A percentile compares a stretch with the other conserved stretches of the same genome.
These are phyloP conservation scores for Oscheius sp. DNA, from an alignment of 2,888 invertebrate genomes.

Conservation along the genomic window DNA sequence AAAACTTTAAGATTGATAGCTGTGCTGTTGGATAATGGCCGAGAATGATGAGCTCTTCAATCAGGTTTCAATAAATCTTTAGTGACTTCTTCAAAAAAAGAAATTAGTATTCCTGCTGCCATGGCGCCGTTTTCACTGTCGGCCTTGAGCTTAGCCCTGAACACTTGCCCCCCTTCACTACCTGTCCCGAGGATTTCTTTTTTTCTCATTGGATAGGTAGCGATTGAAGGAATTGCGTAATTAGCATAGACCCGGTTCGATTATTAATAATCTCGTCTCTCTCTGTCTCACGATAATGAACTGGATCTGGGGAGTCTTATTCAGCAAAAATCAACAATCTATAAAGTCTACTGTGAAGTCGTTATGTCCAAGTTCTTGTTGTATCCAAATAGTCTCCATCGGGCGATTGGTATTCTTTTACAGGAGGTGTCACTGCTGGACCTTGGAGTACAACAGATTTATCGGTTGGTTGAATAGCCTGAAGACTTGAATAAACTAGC, in stretches of 20 bases:
- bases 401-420: constrained; percentile 81
- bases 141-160: background rate
- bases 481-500: constrained; percentile 1
- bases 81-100: background rate
- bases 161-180: no score
- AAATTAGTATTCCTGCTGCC: background rate
- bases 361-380: constrained; percentile 71
- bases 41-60: no score
- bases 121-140: background rate
- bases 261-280: constrained; percentile 5
- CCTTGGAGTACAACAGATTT: constrained; percentile 80
- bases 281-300: background rate
- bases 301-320: constrained; percentile 5
- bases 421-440: constrained; percentile 84
- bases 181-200: background rate
- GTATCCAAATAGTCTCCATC: constrained; percentile 90
- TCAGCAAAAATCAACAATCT: constrained; percentile 10
- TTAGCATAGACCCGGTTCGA: constrained; percentile 5
- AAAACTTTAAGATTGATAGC: constrained; percentile 3
- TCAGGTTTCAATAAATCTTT: background rate
- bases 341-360: background rate
- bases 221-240: background rate
- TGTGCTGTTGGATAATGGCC: background rate
- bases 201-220: background rate
- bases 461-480: constrained; percentile 76